A percentile compares a stretch with the other conserved stretches of the same genome.
Evolutionary conservation across 1,140 invertebrate species (phyloP).

Genomic region (Arctopsyche grandis): DNA sequence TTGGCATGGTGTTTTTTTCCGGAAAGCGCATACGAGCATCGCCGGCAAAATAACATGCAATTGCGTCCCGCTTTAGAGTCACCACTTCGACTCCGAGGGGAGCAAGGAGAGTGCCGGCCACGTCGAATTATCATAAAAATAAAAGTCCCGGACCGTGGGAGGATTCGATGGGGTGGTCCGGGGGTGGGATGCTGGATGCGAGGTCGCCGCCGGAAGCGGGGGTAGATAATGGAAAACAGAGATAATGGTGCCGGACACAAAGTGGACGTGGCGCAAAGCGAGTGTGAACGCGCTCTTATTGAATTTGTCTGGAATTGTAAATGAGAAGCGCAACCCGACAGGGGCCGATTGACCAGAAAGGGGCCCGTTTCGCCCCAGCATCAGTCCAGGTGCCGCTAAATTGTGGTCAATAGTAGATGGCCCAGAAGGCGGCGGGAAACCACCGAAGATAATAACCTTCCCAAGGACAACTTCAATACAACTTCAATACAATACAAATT

Average conservation of each 20-base stretch:
- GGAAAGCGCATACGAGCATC: not conserved
- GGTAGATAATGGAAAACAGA: slow-evolving; percentile 51
- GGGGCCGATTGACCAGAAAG: not conserved
- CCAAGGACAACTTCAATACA: too few species aligned
- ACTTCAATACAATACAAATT: too few species aligned
- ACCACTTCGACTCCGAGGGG: slow-evolving; percentile 1
- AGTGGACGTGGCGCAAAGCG: slow-evolving; percentile 50
- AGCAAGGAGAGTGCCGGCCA: not conserved
- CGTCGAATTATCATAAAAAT: slow-evolving; percentile 51
- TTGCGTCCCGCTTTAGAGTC: slow-evolving; percentile 34
- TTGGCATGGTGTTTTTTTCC: not conserved
- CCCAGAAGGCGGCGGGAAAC: not conserved
- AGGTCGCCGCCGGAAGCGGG: slow-evolving; percentile 11
- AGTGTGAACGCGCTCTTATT: slow-evolving; percentile 53
- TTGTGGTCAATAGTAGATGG: not conserved
- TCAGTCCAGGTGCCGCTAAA: slow-evolving; percentile 1
- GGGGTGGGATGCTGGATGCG: not conserved
- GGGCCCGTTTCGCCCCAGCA: not conserved
- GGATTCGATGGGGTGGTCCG: not conserved
- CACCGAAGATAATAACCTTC: not conserved
- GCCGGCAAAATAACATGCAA: slow-evolving; percentile 37
- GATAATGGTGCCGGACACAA: slow-evolving; percentile 52
- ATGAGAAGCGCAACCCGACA: slow-evolving; percentile 44
- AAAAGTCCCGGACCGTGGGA: slow-evolving; percentile 9
- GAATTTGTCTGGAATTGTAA: slow-evolving; percentile 54